A percentile compares a stretch with the other conserved stretches of the same genome.
Conservation (phyloP, 2,113 vertebrate genomes). For the Romanogobio albipinnatus region DNA sequence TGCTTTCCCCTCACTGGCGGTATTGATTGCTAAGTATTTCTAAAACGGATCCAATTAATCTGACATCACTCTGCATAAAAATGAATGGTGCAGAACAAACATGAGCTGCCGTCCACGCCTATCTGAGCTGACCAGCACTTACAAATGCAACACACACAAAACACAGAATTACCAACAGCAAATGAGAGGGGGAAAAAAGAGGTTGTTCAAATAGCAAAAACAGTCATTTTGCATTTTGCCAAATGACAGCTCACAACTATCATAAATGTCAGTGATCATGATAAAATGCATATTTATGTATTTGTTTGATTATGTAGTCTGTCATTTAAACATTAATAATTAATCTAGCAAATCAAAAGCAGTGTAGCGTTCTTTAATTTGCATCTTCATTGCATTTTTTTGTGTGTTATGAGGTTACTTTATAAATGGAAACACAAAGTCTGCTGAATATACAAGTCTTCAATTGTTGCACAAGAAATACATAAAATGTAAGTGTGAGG, state of each 20-base stretch:
- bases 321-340: not conserved
- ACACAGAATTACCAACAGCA: not conserved
- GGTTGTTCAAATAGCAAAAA: not conserved
- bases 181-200: not conserved
- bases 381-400: not conserved
- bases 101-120: slow-evolving; percentile 3
- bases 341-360: not conserved
- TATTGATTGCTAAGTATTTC: slow-evolving; percentile 67
- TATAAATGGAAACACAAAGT: not conserved
- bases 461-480: not conserved
- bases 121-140: slow-evolving; percentile 18
- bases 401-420: not conserved
- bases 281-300: not conserved
- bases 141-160: not conserved
- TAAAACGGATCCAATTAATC: slow-evolving; percentile 60
- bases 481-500: not conserved
- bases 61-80: slow-evolving; percentile 57
- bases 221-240: not conserved
- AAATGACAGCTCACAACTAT: not conserved
- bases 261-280: not conserved
- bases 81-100: slow-evolving; percentile 18
- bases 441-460: not conserved
- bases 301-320: not conserved
- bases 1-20: slow-evolving; percentile 53
- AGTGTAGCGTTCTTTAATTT: not conserved